A percentile compares a stretch with the other conserved stretches of the same genome.
Conservation (phyloP, 1,140 invertebrate species). For the Trissolcus basalis region DNA sequence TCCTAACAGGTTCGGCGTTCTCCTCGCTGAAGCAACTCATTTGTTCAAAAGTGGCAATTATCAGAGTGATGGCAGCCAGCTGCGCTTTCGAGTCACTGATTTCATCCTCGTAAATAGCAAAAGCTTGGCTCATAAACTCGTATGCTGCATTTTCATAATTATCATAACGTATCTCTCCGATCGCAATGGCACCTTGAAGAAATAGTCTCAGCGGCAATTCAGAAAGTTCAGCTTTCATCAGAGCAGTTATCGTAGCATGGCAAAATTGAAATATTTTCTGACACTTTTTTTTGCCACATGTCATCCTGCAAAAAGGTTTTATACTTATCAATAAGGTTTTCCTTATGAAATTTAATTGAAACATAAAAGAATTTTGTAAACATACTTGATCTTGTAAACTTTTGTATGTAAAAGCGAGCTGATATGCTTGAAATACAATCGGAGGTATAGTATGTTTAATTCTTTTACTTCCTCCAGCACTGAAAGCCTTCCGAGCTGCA, state of each 20-base stretch:
- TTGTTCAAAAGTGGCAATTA: constrained; percentile 96
- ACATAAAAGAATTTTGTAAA: neutral
- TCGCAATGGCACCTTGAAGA: constrained; percentile 94
- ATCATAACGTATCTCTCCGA: constrained; percentile 93
- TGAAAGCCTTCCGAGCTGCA: constrained; percentile 92
- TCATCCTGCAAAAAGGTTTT: constrained; percentile 88
- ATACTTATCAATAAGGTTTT: too few relatives aligned
- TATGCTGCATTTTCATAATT: constrained; percentile 98
- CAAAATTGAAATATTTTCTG: constrained; percentile 99
- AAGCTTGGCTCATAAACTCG: constrained; percentile 98
- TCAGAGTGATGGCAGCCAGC: constrained; percentile 94
- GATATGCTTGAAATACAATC: constrained; percentile 96
- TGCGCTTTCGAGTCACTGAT: constrained; percentile 98
- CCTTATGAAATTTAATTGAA: too few relatives aligned
- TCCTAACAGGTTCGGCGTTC: constrained; percentile 96
- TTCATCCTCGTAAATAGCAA: constrained; percentile 98
- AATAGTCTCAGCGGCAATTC: constrained; percentile 95
- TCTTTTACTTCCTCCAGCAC: constrained; percentile 88
- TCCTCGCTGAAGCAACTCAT: constrained; percentile 96
- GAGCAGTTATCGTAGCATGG: constrained; percentile 93
- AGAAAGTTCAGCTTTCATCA: constrained; percentile 95
- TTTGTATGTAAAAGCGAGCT: constrained; percentile 90
- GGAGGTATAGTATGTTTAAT: constrained; percentile 96
- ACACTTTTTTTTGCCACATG: constrained; percentile 98
- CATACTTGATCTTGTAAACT: constrained; percentile 83